Evolutionary conservation across 92 coral and sea anemone species (phyloP), one percentile per base, ranked within the genome.

Genomic region (Porites lobata): DNA sequence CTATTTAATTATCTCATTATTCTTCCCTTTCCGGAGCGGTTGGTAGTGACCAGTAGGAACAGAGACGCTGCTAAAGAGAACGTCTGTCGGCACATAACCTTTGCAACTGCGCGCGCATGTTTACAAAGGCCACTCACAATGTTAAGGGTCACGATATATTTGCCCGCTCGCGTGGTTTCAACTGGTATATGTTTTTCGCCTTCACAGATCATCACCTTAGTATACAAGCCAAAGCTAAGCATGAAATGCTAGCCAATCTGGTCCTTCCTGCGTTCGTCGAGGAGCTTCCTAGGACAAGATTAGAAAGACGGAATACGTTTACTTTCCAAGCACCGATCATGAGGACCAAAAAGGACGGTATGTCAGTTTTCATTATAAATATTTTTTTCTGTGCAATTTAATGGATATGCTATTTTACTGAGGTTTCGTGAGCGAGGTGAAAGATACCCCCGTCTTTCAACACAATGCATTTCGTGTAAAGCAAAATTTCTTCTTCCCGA

Each of bases 231-330:
- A 93, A 92, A 63, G 99, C 99, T 14, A 98, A 95, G 80, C 96
- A 95, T 93, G 99, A 98, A 75, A 91, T 98, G 99, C 82, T 98
- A 76, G 99, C 99, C 57, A 98, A 92, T 75, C 68, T 98, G 22
- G 95, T 96, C 17, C 91, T 98, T n/a, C 98, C 99, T 9, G 90
- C 96, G 3, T 87, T 93, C 70, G 71, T 88, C 8, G 96, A 95
- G n/a, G 69, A 89, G 50, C 80, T 86, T 51, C 78, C 90, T 63
- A 50, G 86, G 75, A 59, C 75, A 17, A 87, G 90, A 57, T 76
- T 76, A 52, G 99, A 95, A 50, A 90, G 99, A 47, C 81, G 99
- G 53, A 87, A 92, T 72, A 96, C 98, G 7, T 94, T 91, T 70
- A 92, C 91, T 43, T 94, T 91, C 82, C 94, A 95, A 70, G 96